phyloP scores from a whole-genome alignment of 1,140 invertebrate genomes.

The Berghia stephanieae region DNA sequence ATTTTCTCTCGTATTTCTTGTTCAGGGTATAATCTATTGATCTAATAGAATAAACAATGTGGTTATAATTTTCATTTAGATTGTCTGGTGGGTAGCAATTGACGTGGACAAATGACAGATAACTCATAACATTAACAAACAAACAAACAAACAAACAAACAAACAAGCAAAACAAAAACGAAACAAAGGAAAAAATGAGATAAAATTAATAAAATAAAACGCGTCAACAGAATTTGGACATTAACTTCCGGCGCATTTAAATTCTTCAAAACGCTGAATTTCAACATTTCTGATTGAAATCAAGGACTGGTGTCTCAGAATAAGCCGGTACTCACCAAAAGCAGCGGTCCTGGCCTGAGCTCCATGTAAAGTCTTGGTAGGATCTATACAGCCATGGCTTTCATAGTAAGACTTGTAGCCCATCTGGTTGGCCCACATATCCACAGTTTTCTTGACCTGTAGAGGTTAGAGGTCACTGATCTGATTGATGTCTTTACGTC shows the following conservation, averaged over 20 bases:
- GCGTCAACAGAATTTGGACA: not conserved
- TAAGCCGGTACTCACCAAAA: not conserved
- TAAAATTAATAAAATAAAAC: not conserved
- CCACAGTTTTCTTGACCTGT: slow-evolving; percentile 3
- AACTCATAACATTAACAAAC: not conserved
- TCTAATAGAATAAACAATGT: not conserved
- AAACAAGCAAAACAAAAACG: too few species aligned
- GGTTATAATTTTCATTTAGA: not conserved
- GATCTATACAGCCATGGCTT: slow-evolving; percentile 12
- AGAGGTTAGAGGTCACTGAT: not conserved
- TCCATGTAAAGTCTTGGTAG: slow-evolving; percentile 1
- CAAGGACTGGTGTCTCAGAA: not conserved
- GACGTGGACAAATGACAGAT: not conserved
- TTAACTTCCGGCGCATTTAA: not conserved
- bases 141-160: too few species aligned
- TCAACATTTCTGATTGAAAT: not conserved
- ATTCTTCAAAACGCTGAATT: not conserved
- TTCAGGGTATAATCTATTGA: not conserved
- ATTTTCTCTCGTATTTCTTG: not conserved
- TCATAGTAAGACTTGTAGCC: slow-evolving; percentile 15
- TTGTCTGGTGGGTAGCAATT: not conserved
- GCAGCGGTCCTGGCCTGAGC: not conserved
- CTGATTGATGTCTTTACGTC: too few species aligned
- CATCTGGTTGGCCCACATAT: slow-evolving; percentile 16
- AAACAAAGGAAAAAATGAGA: not conserved